phyloP scores from a whole-genome alignment of 1,140 invertebrate genomes.

The Euschistus heros region DNA sequence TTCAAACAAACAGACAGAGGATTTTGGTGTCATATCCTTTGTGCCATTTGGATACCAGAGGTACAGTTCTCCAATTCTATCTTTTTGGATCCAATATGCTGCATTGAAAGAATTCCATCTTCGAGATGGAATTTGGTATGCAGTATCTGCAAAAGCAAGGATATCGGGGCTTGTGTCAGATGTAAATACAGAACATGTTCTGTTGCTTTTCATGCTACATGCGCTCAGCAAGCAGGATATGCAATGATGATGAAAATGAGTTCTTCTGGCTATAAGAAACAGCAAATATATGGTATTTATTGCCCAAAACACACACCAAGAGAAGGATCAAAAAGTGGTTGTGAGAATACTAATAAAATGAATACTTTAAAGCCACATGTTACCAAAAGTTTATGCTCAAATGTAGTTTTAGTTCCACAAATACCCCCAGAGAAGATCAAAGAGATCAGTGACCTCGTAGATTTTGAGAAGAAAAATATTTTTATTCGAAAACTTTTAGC shows the following conservation, averaged over 20 bases:
- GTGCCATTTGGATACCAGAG: constrained; percentile 98
- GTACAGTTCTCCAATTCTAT: constrained; percentile 95
- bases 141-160: constrained; percentile 90
- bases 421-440: constrained; percentile 80
- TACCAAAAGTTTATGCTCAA: not conserved
- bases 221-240: constrained; percentile 90
- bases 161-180: constrained; percentile 93
- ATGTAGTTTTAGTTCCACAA: too few relatives aligned
- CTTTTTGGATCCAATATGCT: constrained; percentile 94
- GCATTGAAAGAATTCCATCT: constrained; percentile 87
- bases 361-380: constrained; percentile 31
- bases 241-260: constrained; percentile 94
- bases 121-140: constrained; percentile 93
- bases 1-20: constrained; percentile 96
- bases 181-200: constrained; percentile 95
- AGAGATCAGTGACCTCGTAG: constrained; percentile 65
- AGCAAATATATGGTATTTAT: constrained; percentile 58
- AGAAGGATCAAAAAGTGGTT: constrained; percentile 40
- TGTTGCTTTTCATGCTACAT: constrained; percentile 95
- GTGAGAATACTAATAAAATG: too few relatives aligned
- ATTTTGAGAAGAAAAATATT: constrained; percentile 63
- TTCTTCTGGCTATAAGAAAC: constrained; percentile 41
- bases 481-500: constrained; percentile 83
- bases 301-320: constrained; percentile 88
- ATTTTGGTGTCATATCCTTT: constrained; percentile 97